Conservation (phyloP, 1,140 invertebrate genomes). For the Alviniconcha marisindica region DNA sequence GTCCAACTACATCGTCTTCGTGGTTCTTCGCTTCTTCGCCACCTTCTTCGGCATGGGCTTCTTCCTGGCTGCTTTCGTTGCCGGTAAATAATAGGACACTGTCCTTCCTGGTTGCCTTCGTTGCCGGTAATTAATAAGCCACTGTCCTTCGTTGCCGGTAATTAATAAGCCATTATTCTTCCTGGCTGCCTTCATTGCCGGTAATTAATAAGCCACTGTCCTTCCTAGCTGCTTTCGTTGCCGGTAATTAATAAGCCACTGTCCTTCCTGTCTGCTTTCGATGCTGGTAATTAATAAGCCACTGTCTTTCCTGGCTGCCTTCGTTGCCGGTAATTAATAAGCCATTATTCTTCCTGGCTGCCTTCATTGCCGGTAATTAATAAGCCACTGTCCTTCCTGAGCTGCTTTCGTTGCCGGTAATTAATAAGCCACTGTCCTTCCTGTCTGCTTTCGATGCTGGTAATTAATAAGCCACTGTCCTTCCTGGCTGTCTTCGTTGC, state of each 20-base stretch:
- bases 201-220: conserved; percentile 2
- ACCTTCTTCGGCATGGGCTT: conserved; percentile 41
- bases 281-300: too few species aligned
- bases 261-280: too few species aligned
- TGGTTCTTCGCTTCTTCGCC: conserved; percentile 42
- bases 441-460: conserved; percentile 47
- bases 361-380: conserved; percentile 49
- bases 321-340: conserved; percentile 27
- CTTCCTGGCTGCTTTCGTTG: conserved; percentile 48
- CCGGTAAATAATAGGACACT: conserved; percentile 43
- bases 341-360: conserved; percentile 42
- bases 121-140: too few species aligned
- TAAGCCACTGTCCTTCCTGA: too few species aligned
- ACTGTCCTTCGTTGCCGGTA: too few species aligned
- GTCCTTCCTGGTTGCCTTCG: too few species aligned
- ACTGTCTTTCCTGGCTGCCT: conserved; percentile 38
- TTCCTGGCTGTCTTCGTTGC: too few species aligned
- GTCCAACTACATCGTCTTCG: conserved; percentile 40
- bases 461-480: too few species aligned
- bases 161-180: too few species aligned
- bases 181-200: conserved; percentile 35
- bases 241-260: conserved; percentile 43
- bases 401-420: too few species aligned
- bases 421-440: too few species aligned
- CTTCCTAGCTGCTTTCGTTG: conserved; percentile 48